Evolutionary conservation across 2,797 vertebrate species (phyloP).

Genomic region (Diplodus sargus): DNA sequence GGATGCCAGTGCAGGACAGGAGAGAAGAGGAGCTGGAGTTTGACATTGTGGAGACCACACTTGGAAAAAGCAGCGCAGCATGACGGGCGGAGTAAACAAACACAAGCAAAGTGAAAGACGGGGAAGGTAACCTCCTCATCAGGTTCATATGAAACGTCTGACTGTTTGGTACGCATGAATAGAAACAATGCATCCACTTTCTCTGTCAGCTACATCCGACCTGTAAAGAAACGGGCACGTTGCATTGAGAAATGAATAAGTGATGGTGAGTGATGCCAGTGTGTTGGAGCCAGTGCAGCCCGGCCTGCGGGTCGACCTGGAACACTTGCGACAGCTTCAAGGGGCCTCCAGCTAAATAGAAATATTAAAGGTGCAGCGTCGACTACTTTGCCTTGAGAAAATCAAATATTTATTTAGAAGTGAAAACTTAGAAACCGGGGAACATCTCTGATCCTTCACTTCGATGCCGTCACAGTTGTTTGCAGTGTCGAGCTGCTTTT

Average conservation of each 20-base stretch:
- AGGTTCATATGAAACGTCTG: constrained; percentile 51
- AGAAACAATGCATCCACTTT: constrained; percentile 47
- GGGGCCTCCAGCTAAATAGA: neutral
- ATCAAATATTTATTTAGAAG: neutral
- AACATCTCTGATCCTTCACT: neutral
- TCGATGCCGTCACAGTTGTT: neutral
- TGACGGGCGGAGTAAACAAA: constrained; percentile 68
- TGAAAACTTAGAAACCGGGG: neutral
- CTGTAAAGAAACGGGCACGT: constrained; percentile 11
- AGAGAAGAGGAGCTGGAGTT: constrained; percentile 20
- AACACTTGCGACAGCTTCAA: neutral
- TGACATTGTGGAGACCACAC: constrained; percentile 24
- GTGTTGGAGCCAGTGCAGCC: neutral
- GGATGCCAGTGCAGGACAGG: constrained; percentile 26
- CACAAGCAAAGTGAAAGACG: constrained; percentile 34
- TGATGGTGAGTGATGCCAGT: constrained; percentile 30
- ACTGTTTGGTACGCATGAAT: constrained; percentile 57
- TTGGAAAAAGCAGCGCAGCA: constrained; percentile 63
- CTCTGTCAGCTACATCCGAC: constrained; percentile 11
- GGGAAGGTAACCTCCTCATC: constrained; percentile 49
- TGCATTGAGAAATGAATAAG: constrained; percentile 23
- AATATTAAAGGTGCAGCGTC: neutral
- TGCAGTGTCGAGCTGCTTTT: neutral
- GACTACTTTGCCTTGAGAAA: neutral
- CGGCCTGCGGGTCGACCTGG: neutral